Evolutionary conservation across 2,888 invertebrate species (phyloP).

Genomic region (Oxystoma pomonae): DNA sequence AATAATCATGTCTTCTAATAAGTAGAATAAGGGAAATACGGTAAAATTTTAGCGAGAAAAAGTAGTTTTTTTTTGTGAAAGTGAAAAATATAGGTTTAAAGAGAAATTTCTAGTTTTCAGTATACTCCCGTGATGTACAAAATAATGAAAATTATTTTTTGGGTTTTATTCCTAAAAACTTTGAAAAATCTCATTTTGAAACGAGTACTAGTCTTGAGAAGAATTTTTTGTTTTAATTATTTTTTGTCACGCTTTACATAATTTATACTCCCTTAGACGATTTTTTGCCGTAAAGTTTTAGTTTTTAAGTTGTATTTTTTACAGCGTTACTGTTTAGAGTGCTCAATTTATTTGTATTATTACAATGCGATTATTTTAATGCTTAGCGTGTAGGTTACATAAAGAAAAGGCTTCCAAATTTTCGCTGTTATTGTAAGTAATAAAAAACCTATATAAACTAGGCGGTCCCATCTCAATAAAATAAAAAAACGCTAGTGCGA

Average conservation of each 20-base stretch:
- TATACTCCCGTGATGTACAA: neutral
- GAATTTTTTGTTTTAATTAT: too few relatives aligned
- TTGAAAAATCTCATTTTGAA: slow-evolving; percentile 14
- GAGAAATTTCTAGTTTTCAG: neutral
- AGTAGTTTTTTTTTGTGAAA: neutral
- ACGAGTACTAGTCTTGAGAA: too few relatives aligned
- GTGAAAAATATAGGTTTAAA: neutral
- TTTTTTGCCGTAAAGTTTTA: too few relatives aligned
- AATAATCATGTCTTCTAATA: neutral
- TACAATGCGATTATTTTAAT: neutral
- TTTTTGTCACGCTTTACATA: too few relatives aligned
- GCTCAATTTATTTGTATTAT: too few relatives aligned
- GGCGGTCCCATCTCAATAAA: too few relatives aligned
- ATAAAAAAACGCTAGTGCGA: too few relatives aligned
- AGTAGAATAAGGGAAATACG: neutral
- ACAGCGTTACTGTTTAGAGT: too few relatives aligned
- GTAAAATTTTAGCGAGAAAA: too few relatives aligned
- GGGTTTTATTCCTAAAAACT: slow-evolving; percentile 14
- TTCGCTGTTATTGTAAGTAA: neutral
- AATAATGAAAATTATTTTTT: slow-evolving; percentile 9
- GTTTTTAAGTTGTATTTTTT: too few relatives aligned
- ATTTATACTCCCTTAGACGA: too few relatives aligned
- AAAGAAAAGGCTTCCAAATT: neutral
- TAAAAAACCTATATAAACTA: too few relatives aligned
- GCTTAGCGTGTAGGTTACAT: neutral